Base-by-base conservation (phyloP, 2,113 vertebrate species). In the Bos javanicus region DNA sequence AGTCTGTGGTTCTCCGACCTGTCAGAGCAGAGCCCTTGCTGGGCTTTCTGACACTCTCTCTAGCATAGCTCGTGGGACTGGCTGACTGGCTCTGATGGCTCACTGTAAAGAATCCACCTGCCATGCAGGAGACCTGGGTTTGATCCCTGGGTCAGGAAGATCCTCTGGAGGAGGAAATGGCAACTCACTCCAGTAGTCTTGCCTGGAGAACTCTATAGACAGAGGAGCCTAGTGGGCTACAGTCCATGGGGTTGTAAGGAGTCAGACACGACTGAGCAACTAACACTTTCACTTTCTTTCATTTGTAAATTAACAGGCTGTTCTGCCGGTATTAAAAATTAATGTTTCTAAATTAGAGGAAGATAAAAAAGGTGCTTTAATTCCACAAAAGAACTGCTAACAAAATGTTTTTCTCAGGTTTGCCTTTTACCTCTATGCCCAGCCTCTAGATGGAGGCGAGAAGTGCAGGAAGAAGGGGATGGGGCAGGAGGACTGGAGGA, bases 1-100 rank as follows among this genome's bases (percentile, higher is more conserved):
- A 6, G 0, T 14, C 36, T 1, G 52, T 36, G 26, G 2, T 7
- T 23, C 16, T 39, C 39, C 1, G 3, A 50, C 3, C 7, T 14
- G 4, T 59, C 21, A 30, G 25, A 57, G 43, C 33, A 16, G 71
- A 43, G 54, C 2, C n/a, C 15, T 19, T 17, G 16, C 21, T 14
- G 5, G 2, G 46, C 93, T 87, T 14, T 28, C 39, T n/a, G 36
- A 57, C 5, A 1, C 36, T 30, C 36, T 7, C 26, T 33, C n/a
- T 36, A 46, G 71, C 8, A 13, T 9, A 48, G 76, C 19, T 60
- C 4, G 0, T 19, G 11, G 13, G 54, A 23, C 36, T 1, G 12
- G 52, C 91, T 5, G 15, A 10, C 1, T 5, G 30, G 13, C 48
- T 52, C 2, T 30, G 36, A 12, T 23, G 36, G 67, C 21, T 25